Evolutionary conservation across 2,113 vertebrate genomes (phyloP).

Genomic region (Ceyx cyanopectus): DNA sequence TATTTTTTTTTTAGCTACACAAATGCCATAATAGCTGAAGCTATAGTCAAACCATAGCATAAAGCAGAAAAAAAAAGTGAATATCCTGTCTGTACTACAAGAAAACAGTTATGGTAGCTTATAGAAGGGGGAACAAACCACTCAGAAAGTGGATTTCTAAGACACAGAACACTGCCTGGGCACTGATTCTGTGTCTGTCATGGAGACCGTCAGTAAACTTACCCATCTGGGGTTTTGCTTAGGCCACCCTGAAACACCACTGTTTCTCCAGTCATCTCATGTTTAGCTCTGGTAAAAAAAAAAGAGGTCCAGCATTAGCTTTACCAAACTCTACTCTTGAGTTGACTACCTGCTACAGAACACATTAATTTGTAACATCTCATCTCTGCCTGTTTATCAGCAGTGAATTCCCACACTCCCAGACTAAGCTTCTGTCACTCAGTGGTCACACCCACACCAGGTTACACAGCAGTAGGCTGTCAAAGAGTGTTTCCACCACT

Average conservation of each 20-base stretch:
- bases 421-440: background rate
- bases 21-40: background rate
- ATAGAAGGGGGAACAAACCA: background rate
- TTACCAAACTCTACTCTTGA: background rate
- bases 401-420: background rate
- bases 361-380: background rate
- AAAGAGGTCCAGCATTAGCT: background rate
- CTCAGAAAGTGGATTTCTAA: background rate
- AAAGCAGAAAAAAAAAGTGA: background rate
- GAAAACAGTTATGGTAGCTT: background rate
- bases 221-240: slow-evolving; percentile 97
- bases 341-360: background rate
- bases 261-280: slow-evolving; percentile 91
- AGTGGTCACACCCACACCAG: background rate
- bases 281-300: slow-evolving; percentile 83
- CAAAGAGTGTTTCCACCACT: background rate
- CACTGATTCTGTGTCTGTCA: background rate
- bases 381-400: background rate
- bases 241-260: slow-evolving; percentile 95
- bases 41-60: background rate
- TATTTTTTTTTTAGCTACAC: background rate
- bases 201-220: slow-evolving; percentile 41
- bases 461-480: background rate
- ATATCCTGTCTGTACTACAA: background rate
- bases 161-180: background rate